These are phyloP conservation scores for Chrysolina americana DNA, from an alignment of 2,888 invertebrate genomes.

Conservation along the genomic window DNA sequence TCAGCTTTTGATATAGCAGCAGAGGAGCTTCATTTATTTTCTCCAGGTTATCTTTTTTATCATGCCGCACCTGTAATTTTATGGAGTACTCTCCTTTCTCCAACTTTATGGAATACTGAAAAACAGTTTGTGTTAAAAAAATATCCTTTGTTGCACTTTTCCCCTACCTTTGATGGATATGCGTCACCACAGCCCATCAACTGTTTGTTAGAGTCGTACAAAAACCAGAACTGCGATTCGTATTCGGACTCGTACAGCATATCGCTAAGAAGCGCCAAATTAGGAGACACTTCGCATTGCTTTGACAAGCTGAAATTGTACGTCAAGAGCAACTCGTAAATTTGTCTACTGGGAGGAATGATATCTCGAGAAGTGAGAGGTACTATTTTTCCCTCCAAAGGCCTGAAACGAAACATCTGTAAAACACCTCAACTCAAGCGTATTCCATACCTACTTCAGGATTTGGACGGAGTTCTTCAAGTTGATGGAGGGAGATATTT, in stretches of 20 bases:
- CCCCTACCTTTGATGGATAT: constrained; percentile 83
- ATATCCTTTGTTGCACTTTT: no score
- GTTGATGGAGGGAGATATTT: constrained; percentile 81
- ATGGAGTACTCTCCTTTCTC: constrained; percentile 96
- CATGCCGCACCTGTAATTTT: constrained; percentile 91
- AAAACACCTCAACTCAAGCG: constrained; percentile 11
- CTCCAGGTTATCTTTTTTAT: constrained; percentile 87
- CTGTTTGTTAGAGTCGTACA: constrained; percentile 93
- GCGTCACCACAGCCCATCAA: constrained; percentile 90
- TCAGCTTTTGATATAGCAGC: constrained; percentile 83
- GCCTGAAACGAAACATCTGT: constrained; percentile 73
- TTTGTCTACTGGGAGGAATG: constrained; percentile 89
- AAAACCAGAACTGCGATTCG: constrained; percentile 97
- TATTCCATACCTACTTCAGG: constrained; percentile 71
- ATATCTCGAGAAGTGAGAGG: constrained; percentile 87
- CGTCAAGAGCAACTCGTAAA: constrained; percentile 90
- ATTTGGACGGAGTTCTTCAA: constrained; percentile 84
- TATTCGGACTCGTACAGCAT: constrained; percentile 96
- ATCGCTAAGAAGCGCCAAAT: constrained; percentile 85
- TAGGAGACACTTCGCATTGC: constrained; percentile 85
- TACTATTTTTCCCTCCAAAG: constrained; percentile 84
- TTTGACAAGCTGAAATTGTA: constrained; percentile 90
- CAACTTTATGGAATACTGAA: constrained; percentile 86
- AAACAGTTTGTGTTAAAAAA: constrained; percentile 39
- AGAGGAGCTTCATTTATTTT: constrained; percentile 86